Conservation (phyloP, 2,113 vertebrate genomes). For the Saimiri boliviensis region DNA sequence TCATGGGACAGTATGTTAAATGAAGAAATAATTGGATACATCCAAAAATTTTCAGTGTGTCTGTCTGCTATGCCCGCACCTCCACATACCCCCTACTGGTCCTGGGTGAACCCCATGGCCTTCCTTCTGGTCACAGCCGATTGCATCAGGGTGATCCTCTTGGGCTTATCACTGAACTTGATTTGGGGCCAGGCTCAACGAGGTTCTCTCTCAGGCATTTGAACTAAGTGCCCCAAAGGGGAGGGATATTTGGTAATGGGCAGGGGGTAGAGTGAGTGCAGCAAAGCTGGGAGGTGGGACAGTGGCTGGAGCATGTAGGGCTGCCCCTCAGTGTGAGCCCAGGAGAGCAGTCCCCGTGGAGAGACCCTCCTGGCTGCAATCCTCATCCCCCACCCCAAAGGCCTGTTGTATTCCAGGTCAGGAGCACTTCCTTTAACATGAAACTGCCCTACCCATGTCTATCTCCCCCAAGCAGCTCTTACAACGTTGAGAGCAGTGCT, state of each 20-base stretch:
- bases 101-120: neutral
- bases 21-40: neutral
- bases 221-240: neutral
- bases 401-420: neutral
- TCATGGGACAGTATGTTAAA: neutral
- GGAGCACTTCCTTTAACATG: fast-evolving
- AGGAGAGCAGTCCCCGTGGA: neutral
- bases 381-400: neutral
- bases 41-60: neutral
- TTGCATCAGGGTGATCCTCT: neutral
- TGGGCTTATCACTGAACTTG: neutral
- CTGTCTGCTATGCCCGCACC: neutral
- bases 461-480: neutral
- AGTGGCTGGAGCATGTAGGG: neutral
- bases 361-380: neutral
- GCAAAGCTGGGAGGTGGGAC: neutral
- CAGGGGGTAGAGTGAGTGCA: neutral
- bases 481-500: neutral
- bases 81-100: neutral
- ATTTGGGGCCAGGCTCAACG: neutral
- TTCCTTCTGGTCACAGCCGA: neutral
- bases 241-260: neutral
- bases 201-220: neutral
- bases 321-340: neutral
- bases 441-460: neutral